These are phyloP conservation scores for Ashinkailepas kermadecensis DNA, from an alignment of 2,888 invertebrate species.

Conservation along the genomic window DNA sequence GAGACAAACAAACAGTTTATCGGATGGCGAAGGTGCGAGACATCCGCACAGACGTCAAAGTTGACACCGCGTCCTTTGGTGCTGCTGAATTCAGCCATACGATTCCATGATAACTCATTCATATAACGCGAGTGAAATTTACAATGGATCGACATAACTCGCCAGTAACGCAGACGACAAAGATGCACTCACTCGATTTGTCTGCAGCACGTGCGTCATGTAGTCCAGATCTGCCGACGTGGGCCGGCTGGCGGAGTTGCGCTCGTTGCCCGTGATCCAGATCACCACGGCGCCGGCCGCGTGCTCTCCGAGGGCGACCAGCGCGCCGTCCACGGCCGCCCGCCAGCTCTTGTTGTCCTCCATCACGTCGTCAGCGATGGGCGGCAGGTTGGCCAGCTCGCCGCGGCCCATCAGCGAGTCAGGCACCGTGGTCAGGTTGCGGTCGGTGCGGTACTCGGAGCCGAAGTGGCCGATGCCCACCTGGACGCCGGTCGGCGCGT, in stretches of 20 bases:
- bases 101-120: no score
- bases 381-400: slow-evolving; percentile 10
- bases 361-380: neutral
- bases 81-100: no score
- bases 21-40: no score
- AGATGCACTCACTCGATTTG: no score
- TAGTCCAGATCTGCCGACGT: neutral
- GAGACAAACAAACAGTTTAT: no score
- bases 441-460: slow-evolving; percentile 28
- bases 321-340: neutral
- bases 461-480: slow-evolving; percentile 38
- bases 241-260: neutral
- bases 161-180: no score
- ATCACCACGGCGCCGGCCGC: neutral
- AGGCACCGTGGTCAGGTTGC: slow-evolving; percentile 30
- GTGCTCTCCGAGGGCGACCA: neutral
- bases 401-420: slow-evolving; percentile 22
- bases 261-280: slow-evolving; percentile 2
- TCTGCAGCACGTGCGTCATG: neutral
- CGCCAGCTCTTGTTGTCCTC: slow-evolving; percentile 10
- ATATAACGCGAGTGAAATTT: no score
- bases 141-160: no score
- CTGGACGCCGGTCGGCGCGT: slow-evolving; percentile 44
- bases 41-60: no score
- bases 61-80: no score